Evolutionary conservation across 2,113 vertebrate genomes (phyloP), one percentile per base, ranked within the genome.

Genomic region (Nicator chloris): DNA sequence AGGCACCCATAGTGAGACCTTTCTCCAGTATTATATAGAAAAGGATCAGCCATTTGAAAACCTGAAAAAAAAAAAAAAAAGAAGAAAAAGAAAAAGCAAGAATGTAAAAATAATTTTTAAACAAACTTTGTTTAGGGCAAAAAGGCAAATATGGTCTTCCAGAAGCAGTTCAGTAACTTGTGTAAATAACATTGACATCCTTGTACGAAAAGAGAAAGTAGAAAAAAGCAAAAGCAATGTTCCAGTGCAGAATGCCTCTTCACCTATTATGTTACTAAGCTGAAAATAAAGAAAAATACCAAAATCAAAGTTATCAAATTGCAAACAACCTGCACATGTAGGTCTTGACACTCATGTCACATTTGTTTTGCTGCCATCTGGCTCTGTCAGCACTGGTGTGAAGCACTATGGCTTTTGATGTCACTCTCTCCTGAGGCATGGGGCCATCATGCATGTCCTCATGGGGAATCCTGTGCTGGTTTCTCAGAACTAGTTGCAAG

Each of bases 1-100:
- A 98, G 92, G 6, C 97, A 98, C 16, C 97, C 98, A 60, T 99
- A 99, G 9, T 97, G 97, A 68, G 98, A 94, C 79, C 94, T 97
- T 78, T 98, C 98, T 40, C 99, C 99, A 30, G 99, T 97, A 44
- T 99, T 92, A 86, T 99, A 99, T 0, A 98, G 98, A 33, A 99
- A 99, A 10, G 99, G 98, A 61, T 99, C 99, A 53, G 99, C 98
- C 99, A 99, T 99, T 92, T 97, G 78, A 26, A 96, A 93, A 82
- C 11, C 68, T 93, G 12, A 64, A 56, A 49, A 47, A 13, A 21
- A 33, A 39, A 13, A 31, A 7, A 24, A 15, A 1, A 24, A 9
- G 2, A 39, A n/a, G 10, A 35, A 56, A 22, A 27, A 49, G 7
- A 33, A 49, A 5, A 81, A 80, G 13, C 9, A 73, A 89, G 24